Conservation (phyloP, 2,797 vertebrate genomes). For the Cryptoblepharus egeriae region DNA sequence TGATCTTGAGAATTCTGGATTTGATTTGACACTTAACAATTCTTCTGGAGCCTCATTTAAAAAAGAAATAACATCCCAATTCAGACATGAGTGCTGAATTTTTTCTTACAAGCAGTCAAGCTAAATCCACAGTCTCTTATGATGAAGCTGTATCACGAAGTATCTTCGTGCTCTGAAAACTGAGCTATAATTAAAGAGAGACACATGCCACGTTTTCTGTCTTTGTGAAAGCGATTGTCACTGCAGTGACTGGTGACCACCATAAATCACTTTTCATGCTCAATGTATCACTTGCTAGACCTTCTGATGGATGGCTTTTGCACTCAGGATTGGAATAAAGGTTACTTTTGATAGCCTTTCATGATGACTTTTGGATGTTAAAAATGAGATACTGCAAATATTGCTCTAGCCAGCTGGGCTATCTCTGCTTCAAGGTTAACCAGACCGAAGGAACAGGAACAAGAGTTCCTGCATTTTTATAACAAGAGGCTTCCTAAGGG, state of each 20-base stretch:
- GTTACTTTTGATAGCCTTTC: constrained; percentile 24
- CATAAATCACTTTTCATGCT: constrained; percentile 32
- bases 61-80: constrained; percentile 32
- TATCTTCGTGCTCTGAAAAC: constrained; percentile 44
- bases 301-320: constrained; percentile 42
- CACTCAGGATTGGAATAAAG: constrained; percentile 36
- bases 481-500: background rate
- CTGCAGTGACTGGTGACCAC: constrained; percentile 28
- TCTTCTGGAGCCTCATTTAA: constrained; percentile 64
- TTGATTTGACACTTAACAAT: constrained; percentile 67
- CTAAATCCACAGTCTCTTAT: constrained; percentile 39
- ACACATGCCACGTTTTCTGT: constrained; percentile 35
- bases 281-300: constrained; percentile 45
- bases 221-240: constrained; percentile 34
- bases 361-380: constrained; percentile 27
- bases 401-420: constrained; percentile 5
- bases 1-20: constrained; percentile 71
- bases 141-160: constrained; percentile 40
- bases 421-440: constrained; percentile 17
- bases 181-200: constrained; percentile 56
- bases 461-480: constrained; percentile 14
- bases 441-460: constrained; percentile 6
- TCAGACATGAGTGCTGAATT: constrained; percentile 38
- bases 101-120: constrained; percentile 52
- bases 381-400: constrained; percentile 4